phyloP scores from a whole-genome alignment of 2,888 invertebrate genomes.

The Rotaria magnacalcarata region DNA sequence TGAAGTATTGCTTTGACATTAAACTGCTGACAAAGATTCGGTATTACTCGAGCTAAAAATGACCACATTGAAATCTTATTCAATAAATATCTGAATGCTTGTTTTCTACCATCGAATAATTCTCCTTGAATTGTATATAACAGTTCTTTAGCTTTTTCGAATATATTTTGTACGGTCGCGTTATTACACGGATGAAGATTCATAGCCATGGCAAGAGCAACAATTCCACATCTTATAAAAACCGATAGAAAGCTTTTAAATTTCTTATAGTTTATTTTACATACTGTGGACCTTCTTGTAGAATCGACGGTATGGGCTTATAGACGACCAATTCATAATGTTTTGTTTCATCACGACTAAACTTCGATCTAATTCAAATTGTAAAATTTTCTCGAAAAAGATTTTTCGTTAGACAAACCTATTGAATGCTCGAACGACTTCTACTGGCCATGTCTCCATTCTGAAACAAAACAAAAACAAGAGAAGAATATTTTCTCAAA shows the following conservation, averaged over 20 bases:
- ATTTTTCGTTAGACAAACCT: neutral
- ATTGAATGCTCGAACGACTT: neutral
- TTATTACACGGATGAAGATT: slow-evolving; percentile 4
- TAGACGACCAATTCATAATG: neutral
- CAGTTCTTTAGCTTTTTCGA: slow-evolving; percentile 39
- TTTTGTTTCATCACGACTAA: neutral
- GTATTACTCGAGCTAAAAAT: neutral
- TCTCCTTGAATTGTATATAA: slow-evolving; percentile 43
- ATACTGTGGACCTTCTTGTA: slow-evolving; percentile 41
- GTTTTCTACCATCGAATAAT: slow-evolving; percentile 42
- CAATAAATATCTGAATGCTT: neutral
- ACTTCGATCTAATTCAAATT: neutral
- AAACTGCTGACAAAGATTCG: neutral
- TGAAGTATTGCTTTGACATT: neutral
- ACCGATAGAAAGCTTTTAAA: neutral
- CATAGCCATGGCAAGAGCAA: slow-evolving; percentile 42
- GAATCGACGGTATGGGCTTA: neutral
- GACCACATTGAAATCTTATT: neutral
- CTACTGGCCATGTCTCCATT: neutral
- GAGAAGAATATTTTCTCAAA: no score
- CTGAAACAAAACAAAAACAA: neutral
- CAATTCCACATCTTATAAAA: slow-evolving; percentile 44
- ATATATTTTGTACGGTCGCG: slow-evolving; percentile 28
- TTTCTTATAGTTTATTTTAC: neutral
- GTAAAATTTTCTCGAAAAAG: neutral